Percentiles rank a stretch among this genome's conserved stretches.
These are phyloP conservation scores for Epinephelus cyanopodus DNA, from an alignment of 2,113 vertebrate genomes.

Conservation along the genomic window DNA sequence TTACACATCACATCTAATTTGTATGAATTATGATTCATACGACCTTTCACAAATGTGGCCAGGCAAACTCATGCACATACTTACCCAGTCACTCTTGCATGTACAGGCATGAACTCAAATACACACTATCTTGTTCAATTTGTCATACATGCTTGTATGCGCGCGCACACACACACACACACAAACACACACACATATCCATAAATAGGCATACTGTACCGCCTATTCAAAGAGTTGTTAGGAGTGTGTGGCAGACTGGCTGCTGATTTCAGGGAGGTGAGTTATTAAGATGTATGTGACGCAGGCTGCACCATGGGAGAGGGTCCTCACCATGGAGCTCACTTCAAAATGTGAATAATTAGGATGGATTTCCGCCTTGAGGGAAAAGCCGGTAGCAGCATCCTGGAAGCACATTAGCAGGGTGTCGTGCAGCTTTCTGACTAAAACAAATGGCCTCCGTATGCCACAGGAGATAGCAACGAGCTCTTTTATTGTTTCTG, in stretches of 20 bases:
- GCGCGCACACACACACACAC: slow-evolving; percentile 1
- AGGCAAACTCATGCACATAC: slow-evolving; percentile 2
- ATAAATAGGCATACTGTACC: slow-evolving; percentile 6
- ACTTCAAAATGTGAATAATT: slow-evolving; percentile 83
- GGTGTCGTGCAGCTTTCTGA: slow-evolving; percentile 71
- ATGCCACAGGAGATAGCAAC: slow-evolving; percentile 70
- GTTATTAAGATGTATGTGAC: slow-evolving; percentile 80
- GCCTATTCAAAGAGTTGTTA: slow-evolving; percentile 23
- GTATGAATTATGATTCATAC: neutral
- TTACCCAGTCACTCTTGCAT: neutral
- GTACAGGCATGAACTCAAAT: neutral
- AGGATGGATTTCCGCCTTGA: slow-evolving; percentile 72
- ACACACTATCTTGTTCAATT: slow-evolving; percentile 2
- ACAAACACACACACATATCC: neutral
- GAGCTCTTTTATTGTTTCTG: slow-evolving; percentile 63
- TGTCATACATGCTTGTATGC: neutral
- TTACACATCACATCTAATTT: too few relatives aligned
- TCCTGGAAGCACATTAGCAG: slow-evolving; percentile 80
- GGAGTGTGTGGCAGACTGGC: slow-evolving; percentile 51
- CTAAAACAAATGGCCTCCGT: slow-evolving; percentile 81
- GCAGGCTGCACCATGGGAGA: slow-evolving; percentile 74
- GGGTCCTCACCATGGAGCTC: slow-evolving; percentile 68
- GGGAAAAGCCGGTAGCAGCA: slow-evolving; percentile 61
- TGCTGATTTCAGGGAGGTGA: slow-evolving; percentile 70
- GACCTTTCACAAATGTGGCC: neutral